These are phyloP conservation scores for Hirundichthys speculiger DNA, from an alignment of 2,113 vertebrate species.

Conservation along the genomic window DNA sequence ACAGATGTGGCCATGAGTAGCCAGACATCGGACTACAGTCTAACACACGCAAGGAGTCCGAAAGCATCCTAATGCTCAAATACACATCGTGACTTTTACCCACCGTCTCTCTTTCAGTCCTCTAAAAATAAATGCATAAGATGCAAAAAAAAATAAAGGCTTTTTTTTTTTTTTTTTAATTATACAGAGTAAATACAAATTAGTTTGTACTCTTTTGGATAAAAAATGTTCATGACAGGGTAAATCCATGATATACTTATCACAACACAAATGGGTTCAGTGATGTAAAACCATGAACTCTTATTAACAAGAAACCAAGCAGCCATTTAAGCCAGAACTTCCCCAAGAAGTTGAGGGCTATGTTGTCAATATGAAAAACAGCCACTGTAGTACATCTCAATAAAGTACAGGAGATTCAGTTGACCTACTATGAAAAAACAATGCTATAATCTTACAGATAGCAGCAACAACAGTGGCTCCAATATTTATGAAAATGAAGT, in stretches of 20 bases:
- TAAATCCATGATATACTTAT: too few relatives aligned
- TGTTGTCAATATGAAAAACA: too few relatives aligned
- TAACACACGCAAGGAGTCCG: conserved; percentile 10
- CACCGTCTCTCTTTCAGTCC: background rate
- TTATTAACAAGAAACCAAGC: too few relatives aligned
- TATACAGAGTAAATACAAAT: too few relatives aligned
- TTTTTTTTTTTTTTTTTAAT: too few relatives aligned
- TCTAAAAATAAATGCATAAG: too few relatives aligned
- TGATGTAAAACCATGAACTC: too few relatives aligned
- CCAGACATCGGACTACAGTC: conserved; percentile 49
- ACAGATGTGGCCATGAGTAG: conserved; percentile 77
- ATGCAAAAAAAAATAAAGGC: too few relatives aligned
- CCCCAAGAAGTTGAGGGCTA: background rate
- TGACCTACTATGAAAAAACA: background rate
- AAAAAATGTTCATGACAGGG: too few relatives aligned
- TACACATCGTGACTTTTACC: background rate
- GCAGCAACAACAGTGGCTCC: background rate
- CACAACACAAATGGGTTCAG: too few relatives aligned
- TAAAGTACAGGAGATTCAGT: too few relatives aligned
- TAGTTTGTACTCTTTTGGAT: too few relatives aligned
- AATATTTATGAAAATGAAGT: conserved; percentile 1
- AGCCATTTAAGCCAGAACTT: background rate
- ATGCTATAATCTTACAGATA: background rate
- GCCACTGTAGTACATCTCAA: background rate
- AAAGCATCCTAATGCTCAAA: conserved; percentile 11